phyloP scores from a whole-genome alignment of 2,113 vertebrate species.

The Cairina moschata region DNA sequence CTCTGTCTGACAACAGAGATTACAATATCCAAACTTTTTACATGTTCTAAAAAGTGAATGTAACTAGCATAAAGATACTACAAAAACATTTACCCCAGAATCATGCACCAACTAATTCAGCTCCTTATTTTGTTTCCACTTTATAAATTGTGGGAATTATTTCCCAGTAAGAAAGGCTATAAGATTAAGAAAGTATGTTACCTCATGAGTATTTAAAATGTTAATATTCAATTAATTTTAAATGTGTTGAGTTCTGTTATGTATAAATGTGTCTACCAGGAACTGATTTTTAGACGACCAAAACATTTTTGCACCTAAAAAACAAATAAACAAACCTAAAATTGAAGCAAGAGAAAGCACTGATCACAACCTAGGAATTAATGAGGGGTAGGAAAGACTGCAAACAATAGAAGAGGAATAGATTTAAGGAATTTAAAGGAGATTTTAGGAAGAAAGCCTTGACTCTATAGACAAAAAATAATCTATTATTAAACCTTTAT shows the following conservation, averaged over 20 bases:
- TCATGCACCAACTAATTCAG: neutral
- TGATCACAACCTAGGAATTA: neutral
- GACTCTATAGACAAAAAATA: neutral
- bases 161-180: neutral
- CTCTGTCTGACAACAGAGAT: neutral
- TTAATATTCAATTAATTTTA: neutral
- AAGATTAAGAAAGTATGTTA: neutral
- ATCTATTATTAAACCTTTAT: constrained; percentile 34
- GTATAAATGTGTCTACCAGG: neutral
- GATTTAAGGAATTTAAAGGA: neutral
- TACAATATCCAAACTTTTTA: neutral
- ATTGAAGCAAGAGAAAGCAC: neutral
- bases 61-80: neutral
- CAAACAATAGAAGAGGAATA: neutral
- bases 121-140: neutral
- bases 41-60: neutral
- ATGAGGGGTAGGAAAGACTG: neutral
- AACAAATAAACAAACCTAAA: neutral
- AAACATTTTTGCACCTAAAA: neutral
- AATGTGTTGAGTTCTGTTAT: neutral
- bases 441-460: neutral
- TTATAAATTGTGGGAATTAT: neutral
- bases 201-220: neutral
- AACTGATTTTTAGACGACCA: neutral
- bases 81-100: neutral